Percentiles rank a stretch among this genome's conserved stretches.
Evolutionary conservation across 2,797 vertebrate genomes (phyloP).

Genomic region (Moxostoma hubbsi): DNA sequence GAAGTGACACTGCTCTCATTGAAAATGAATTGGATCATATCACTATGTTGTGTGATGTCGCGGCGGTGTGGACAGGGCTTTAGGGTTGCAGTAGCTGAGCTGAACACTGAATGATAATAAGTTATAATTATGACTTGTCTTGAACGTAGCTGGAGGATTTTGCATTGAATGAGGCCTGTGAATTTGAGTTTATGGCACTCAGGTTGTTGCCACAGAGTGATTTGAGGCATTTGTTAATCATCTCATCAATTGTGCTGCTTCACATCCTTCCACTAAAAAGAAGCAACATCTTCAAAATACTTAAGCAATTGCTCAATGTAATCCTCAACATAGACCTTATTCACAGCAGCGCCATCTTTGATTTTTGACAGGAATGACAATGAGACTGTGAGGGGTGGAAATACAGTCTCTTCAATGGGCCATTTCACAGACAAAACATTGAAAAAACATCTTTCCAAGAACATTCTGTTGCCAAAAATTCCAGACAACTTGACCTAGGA

Average conservation of each 20-base stretch:
- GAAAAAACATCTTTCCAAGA: no score
- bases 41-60: no score
- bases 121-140: constrained; percentile 23
- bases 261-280: constrained; percentile 7
- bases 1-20: no score
- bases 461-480: no score
- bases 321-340: not conserved
- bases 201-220: constrained; percentile 6
- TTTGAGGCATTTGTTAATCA: constrained; percentile 7
- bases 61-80: no score
- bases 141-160: constrained; percentile 24
- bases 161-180: constrained; percentile 26
- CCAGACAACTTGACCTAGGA: no score
- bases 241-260: constrained; percentile 12
- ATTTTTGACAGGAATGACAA: no score
- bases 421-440: no score
- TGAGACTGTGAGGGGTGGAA: no score
- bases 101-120: constrained; percentile 43
- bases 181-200: constrained; percentile 9
- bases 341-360: no score
- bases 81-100: constrained; percentile 6
- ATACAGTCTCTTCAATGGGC: no score
- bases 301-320: not conserved
- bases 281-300: not conserved
- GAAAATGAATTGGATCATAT: no score